phyloP scores from a whole-genome alignment of 1,140 invertebrate species.

The Venturia canescens region DNA sequence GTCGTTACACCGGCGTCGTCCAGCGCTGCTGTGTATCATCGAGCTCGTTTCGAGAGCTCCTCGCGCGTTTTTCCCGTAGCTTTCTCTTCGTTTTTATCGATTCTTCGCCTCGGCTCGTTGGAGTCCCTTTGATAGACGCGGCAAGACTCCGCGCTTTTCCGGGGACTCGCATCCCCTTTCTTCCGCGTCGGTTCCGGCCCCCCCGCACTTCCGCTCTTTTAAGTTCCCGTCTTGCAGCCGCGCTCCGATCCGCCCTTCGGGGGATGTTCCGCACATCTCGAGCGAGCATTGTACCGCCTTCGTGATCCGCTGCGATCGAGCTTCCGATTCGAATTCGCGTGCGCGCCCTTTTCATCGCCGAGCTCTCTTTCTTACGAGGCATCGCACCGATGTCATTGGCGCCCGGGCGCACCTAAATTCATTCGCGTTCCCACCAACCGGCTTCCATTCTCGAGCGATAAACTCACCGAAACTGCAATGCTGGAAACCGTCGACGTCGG shows the following conservation, averaged over 20 bases:
- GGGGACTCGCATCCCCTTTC: too few species aligned
- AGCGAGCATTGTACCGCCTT: too few species aligned
- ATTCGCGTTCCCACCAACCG: too few species aligned
- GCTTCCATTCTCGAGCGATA: not conserved
- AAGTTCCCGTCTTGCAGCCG: not conserved
- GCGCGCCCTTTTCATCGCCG: not conserved
- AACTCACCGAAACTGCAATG: not conserved
- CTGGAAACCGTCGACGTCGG: slow-evolving; percentile 19
- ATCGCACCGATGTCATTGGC: too few species aligned
- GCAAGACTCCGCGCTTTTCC: too few species aligned
- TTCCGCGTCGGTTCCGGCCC: slow-evolving; percentile 9
- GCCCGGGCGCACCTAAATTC: too few species aligned
- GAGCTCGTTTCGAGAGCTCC: not conserved
- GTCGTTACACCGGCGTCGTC: slow-evolving; percentile 72
- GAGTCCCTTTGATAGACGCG: too few species aligned
- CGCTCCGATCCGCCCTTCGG: not conserved
- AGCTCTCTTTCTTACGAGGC: too few species aligned
- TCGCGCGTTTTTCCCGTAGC: slow-evolving; percentile 35
- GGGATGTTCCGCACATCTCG: not conserved
- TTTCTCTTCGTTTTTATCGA: slow-evolving; percentile 30
- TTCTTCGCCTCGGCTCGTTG: slow-evolving; percentile 1
- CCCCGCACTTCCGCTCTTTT: not conserved
- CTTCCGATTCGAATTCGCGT: not conserved
- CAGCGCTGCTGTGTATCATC: slow-evolving; percentile 60
- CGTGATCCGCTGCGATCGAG: not conserved